phyloP scores from a whole-genome alignment of 2,797 vertebrate genomes.

The Sorex maritimensis region DNA sequence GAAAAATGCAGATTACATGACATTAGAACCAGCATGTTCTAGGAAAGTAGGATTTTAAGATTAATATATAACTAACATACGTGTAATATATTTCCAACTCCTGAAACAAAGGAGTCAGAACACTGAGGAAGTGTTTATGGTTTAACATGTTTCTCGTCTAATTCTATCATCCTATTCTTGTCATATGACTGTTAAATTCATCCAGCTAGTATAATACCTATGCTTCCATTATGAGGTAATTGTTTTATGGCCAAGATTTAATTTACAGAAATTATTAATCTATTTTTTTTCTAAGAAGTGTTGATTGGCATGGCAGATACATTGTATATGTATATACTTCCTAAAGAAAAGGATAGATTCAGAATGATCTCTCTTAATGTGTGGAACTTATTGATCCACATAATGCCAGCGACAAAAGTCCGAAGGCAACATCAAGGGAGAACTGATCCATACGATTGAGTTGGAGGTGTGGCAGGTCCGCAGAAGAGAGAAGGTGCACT shows the following conservation, averaged over 20 bases:
- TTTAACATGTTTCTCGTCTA: background rate
- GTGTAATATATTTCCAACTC: no score
- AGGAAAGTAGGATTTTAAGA: no score
- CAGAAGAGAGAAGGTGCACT: no score
- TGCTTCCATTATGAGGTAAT: background rate
- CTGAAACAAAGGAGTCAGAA: no score
- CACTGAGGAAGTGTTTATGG: background rate
- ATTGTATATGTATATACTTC: background rate
- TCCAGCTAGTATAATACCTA: background rate
- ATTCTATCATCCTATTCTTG: background rate
- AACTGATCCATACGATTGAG: no score
- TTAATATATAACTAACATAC: no score
- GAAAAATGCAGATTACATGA: background rate
- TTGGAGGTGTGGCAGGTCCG: no score
- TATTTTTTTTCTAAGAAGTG: conserved; percentile 42
- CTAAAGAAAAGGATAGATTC: background rate
- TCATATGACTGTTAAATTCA: background rate
- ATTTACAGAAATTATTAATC: background rate
- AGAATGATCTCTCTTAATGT: no score
- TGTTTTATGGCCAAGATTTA: background rate
- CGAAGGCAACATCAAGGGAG: no score
- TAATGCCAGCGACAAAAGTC: no score
- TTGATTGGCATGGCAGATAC: background rate
- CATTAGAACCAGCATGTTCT: background rate
- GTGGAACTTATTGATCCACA: no score